phyloP scores from a whole-genome alignment of 1,140 invertebrate species.

The Odontomachus brunneus region DNA sequence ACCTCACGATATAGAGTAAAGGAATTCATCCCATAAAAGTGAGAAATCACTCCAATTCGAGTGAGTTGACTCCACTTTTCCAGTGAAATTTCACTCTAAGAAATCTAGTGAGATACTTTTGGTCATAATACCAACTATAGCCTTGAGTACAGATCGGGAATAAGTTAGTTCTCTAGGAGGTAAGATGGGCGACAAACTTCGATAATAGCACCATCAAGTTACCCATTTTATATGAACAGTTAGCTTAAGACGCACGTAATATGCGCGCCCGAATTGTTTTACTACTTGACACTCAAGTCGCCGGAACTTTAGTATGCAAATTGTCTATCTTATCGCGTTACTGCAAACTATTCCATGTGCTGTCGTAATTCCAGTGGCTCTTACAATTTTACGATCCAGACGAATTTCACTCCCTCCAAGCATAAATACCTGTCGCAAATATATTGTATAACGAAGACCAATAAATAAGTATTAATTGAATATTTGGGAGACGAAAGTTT shows the following conservation, averaged over 20 bases:
- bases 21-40: too few relatives aligned
- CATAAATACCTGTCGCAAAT: not conserved
- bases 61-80: too few relatives aligned
- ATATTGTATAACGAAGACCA: not conserved
- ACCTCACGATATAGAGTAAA: too few relatives aligned
- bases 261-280: constrained; percentile 33
- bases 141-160: not conserved
- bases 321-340: constrained; percentile 40
- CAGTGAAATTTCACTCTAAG: too few relatives aligned
- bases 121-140: not conserved
- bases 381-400: constrained; percentile 11
- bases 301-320: constrained; percentile 19
- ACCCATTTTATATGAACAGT: constrained; percentile 28
- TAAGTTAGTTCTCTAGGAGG: not conserved
- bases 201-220: constrained; percentile 15
- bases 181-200: constrained; percentile 10
- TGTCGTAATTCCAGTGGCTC: not conserved
- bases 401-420: not conserved
- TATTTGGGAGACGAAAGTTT: not conserved
- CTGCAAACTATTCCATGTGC: not conserved
- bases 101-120: too few relatives aligned
- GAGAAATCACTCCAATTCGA: too few relatives aligned
- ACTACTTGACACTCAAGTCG: constrained; percentile 19
- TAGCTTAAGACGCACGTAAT: not conserved
- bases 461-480: not conserved